These are phyloP conservation scores for Amphipoea oculea DNA, from an alignment of 2,888 invertebrate species.

Conservation along the genomic window DNA sequence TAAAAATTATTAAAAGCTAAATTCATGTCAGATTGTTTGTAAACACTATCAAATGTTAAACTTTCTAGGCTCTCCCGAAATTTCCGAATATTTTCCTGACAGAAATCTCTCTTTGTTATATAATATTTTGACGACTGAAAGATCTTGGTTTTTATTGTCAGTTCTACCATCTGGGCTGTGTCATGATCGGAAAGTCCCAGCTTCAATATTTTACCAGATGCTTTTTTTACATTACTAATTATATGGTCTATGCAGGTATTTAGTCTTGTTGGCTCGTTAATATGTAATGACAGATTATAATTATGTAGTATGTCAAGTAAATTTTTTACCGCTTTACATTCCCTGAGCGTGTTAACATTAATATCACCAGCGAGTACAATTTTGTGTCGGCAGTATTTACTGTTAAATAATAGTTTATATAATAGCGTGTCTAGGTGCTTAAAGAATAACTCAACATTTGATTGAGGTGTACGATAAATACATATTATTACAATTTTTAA, in stretches of 20 bases:
- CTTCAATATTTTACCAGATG: neutral
- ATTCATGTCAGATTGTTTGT: neutral
- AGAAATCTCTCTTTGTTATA: neutral
- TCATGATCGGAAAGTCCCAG: neutral
- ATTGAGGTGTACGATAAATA: neutral
- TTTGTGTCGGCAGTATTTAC: neutral
- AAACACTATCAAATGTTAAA: neutral
- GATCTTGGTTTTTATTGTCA: neutral
- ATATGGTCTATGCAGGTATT: neutral
- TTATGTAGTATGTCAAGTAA: neutral
- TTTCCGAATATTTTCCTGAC: neutral
- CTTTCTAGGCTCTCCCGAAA: neutral
- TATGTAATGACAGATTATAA: neutral
- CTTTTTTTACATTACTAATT: neutral
- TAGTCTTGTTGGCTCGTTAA: neutral
- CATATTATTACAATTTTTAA: neutral
- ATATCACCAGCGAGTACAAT: neutral
- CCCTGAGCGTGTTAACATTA: neutral
- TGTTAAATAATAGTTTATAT: neutral
- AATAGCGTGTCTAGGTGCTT: neutral
- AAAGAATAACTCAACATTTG: neutral
- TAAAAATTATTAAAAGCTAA: neutral
- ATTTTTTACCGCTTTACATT: neutral
- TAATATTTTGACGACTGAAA: neutral
- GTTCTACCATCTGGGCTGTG: neutral